Percentiles rank a stretch among this genome's conserved stretches.
Evolutionary conservation across 2,797 vertebrate genomes (phyloP).

Genomic region (Lepidocolaptes lacrymiger): DNA sequence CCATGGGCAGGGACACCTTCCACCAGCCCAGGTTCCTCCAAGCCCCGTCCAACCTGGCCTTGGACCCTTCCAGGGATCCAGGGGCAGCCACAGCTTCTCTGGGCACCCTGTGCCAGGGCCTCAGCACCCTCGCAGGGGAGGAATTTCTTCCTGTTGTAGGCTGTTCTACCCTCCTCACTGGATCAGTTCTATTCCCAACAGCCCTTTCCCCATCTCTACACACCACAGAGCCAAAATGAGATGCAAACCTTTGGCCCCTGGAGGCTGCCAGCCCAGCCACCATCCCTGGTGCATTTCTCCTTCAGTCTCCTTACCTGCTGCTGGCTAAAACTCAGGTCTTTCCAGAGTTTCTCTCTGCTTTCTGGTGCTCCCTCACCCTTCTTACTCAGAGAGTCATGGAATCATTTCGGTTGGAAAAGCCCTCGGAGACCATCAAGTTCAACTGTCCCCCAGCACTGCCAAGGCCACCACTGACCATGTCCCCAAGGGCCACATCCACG

Average conservation of each 20-base stretch:
- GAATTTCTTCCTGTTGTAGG: neutral
- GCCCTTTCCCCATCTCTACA: neutral
- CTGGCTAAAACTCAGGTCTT: neutral
- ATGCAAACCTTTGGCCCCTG: neutral
- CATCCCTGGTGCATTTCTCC: rapidly evolving
- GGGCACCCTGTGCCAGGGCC: neutral
- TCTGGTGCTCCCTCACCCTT: neutral
- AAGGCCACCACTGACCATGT: neutral
- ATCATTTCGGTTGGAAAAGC: neutral
- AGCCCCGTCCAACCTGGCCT: neutral
- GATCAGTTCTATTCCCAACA: neutral
- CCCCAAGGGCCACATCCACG: neutral
- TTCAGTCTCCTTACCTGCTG: neutral
- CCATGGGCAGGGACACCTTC: neutral
- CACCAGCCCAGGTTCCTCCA: neutral
- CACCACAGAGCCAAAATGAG: neutral
- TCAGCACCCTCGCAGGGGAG: neutral
- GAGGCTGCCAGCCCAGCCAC: neutral
- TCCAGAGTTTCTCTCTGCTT: neutral
- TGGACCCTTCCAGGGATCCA: neutral
- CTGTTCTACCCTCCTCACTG: neutral
- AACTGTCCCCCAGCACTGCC: neutral
- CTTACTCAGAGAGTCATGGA: neutral
- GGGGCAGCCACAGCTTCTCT: neutral
- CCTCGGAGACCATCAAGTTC: neutral